These are phyloP conservation scores for Sussaba pulchella DNA, from an alignment of 2,888 invertebrate species.

Conservation along the genomic window DNA sequence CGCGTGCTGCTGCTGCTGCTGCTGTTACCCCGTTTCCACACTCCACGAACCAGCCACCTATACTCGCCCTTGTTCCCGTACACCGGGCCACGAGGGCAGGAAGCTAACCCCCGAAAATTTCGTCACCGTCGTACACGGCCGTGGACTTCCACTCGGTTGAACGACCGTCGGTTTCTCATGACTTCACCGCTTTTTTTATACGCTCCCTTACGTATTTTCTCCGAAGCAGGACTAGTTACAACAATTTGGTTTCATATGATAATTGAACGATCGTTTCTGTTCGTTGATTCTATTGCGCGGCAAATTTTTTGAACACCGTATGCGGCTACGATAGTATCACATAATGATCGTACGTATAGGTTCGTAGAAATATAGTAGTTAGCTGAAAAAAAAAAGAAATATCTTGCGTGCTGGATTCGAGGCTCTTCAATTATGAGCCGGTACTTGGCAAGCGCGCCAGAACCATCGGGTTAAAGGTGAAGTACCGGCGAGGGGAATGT, in stretches of 20 bases:
- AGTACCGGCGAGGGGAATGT: conserved; percentile 46
- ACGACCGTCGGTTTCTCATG: conserved; percentile 56
- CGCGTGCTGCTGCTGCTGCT: conserved; percentile 29
- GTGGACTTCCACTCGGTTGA: conserved; percentile 44
- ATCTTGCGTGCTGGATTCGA: conserved; percentile 45
- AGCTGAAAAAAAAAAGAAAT: conserved; percentile 1
- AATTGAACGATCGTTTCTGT: too few species aligned
- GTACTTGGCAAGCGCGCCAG: conserved; percentile 53
- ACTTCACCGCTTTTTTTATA: conserved; percentile 32
- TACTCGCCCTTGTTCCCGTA: conserved; percentile 41
- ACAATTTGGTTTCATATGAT: too few species aligned
- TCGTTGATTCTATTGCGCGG: too few species aligned
- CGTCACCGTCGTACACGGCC: conserved; percentile 42
- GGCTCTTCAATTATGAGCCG: conserved; percentile 60
- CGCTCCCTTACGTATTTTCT: conserved; percentile 15
- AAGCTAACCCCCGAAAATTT: conserved; percentile 65
- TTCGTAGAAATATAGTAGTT: neutral
- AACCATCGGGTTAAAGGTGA: conserved; percentile 51
- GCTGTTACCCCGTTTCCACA: conserved; percentile 12
- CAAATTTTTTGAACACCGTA: too few species aligned
- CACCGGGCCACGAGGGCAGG: conserved; percentile 36
- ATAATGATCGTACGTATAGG: too few species aligned
- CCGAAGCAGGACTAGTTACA: neutral
- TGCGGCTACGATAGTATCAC: too few species aligned
- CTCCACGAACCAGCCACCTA: conserved; percentile 18